Base-by-base conservation (phyloP, 2,113 vertebrate genomes). In the Uria aalge region DNA sequence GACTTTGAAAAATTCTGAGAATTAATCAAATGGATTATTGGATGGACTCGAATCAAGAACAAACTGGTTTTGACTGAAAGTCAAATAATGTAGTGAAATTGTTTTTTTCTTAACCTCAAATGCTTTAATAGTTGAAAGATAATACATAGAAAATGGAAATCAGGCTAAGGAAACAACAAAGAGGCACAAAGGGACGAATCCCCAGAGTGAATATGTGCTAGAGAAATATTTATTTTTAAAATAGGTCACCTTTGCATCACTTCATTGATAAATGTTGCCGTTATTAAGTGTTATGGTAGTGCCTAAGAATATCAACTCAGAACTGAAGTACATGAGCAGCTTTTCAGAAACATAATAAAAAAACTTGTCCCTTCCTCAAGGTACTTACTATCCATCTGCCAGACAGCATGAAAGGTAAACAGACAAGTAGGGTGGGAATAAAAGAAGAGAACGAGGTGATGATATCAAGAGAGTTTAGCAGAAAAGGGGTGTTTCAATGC, bases 221-320 rank as follows among this genome's bases (percentile, higher is more conserved):
- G 36, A 69, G 14, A 91, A 96, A 69, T 60, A 82, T 80, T 85
- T 76, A 24, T n/a, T 94, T 82, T 82, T 76, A 52, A 79, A 96
- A 84, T 69, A 68, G 8, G 18, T 68, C 21, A 34, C 4, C 8
- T 48, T 79, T 72, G 13, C 23, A 52, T 72, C 36, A 43, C 27
- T 92, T 63, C 14, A 48, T 83, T 83, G 53, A 73, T 40, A 92
- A 83, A 91, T 34, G 11, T 56, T 83, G 15, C 40, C 15, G 21
- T 67, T 77, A 68, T 88, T 75, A 75, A 40, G 15, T 83, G 34
- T 55, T 80, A 21, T 34, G 16, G 23, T 16, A 67, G n/a, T 38
- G 20, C 4, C 20, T 38, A 75, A 53, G 52, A 94, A 75, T 89
- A 87, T 45, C 4, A 87, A 55, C 23, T 67, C 41, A 56, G 29